A percentile compares a stretch with the other conserved stretches of the same genome.
Evolutionary conservation across 2,888 invertebrate genomes (phyloP).

Genomic region (Dyspetes luteomarginatus): DNA sequence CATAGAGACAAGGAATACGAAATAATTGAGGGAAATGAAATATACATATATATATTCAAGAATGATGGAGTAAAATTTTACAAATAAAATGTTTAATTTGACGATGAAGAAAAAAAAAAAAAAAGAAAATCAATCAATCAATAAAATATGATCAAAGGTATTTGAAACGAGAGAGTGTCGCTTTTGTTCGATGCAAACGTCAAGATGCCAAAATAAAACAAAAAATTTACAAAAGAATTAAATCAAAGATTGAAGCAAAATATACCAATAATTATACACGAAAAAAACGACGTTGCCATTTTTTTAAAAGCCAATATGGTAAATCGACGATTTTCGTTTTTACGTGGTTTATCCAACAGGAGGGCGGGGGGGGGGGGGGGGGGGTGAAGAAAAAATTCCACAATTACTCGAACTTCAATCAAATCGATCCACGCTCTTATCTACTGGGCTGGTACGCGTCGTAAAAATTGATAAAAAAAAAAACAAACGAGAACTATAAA

Average conservation of each 20-base stretch:
- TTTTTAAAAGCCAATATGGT: too few species aligned
- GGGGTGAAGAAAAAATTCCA: constrained; percentile 33
- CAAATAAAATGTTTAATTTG: background rate
- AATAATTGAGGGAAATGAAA: constrained; percentile 1
- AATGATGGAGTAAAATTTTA: background rate
- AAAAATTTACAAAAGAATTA: background rate
- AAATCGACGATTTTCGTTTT: too few species aligned
- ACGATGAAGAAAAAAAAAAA: background rate
- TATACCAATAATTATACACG: constrained; percentile 45
- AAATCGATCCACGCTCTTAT: constrained; percentile 47
- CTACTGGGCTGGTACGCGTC: constrained; percentile 11
- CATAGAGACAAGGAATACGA: constrained; percentile 33
- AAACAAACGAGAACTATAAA: background rate
- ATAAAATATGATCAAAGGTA: constrained; percentile 19
- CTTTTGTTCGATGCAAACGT: constrained; percentile 1
- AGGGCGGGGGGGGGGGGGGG: background rate
- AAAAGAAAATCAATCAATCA: constrained; percentile 39
- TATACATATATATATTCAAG: constrained; percentile 33
- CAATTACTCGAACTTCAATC: constrained; percentile 65
- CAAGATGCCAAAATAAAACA: constrained; percentile 44
- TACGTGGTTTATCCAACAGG: too few species aligned
- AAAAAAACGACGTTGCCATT: constrained; percentile 4
- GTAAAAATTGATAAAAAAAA: constrained; percentile 6
- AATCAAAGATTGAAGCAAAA: constrained; percentile 48
- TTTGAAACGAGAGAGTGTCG: background rate